These are phyloP conservation scores for Channa striata DNA, from an alignment of 2,797 vertebrate genomes.

Conservation along the genomic window DNA sequence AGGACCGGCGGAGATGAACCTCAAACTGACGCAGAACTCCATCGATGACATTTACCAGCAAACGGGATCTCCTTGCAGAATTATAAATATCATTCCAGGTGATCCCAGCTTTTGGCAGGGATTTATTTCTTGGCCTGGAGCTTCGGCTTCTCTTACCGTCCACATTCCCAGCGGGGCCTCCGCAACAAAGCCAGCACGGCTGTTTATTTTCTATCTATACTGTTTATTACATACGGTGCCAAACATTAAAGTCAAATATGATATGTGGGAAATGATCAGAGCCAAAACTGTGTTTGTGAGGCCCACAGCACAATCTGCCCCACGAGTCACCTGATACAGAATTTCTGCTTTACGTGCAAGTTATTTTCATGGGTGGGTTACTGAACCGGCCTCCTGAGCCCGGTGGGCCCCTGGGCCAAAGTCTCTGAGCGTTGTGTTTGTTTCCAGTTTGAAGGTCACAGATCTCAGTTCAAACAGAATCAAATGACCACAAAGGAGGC, in stretches of 20 bases:
- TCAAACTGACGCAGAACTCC: slow-evolving; percentile 29
- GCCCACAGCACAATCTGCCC: background rate
- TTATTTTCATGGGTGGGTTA: background rate
- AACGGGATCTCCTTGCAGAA: slow-evolving; percentile 37
- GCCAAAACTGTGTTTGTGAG: background rate
- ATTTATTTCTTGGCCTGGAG: slow-evolving; percentile 55
- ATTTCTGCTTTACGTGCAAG: background rate
- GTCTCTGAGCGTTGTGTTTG: too few relatives aligned
- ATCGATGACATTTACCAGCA: slow-evolving; percentile 51
- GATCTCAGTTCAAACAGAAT: too few relatives aligned
- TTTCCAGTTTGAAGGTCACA: too few relatives aligned
- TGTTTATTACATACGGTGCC: slow-evolving; percentile 48
- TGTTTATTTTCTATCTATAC: slow-evolving; percentile 56
- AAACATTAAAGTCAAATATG: slow-evolving; percentile 41
- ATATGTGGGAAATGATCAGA: slow-evolving; percentile 31
- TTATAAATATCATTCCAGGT: slow-evolving; percentile 57
- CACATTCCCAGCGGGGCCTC: slow-evolving; percentile 33
- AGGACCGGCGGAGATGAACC: slow-evolving; percentile 11
- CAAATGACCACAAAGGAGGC: too few relatives aligned
- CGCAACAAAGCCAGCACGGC: slow-evolving; percentile 50
- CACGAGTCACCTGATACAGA: background rate
- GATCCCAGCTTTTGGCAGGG: slow-evolving; percentile 48
- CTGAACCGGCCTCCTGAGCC: background rate
- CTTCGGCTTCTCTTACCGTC: slow-evolving; percentile 43
- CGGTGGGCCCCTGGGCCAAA: too few relatives aligned